phyloP scores from a whole-genome alignment of 2,888 invertebrate genomes.

The Noctua janthina region DNA sequence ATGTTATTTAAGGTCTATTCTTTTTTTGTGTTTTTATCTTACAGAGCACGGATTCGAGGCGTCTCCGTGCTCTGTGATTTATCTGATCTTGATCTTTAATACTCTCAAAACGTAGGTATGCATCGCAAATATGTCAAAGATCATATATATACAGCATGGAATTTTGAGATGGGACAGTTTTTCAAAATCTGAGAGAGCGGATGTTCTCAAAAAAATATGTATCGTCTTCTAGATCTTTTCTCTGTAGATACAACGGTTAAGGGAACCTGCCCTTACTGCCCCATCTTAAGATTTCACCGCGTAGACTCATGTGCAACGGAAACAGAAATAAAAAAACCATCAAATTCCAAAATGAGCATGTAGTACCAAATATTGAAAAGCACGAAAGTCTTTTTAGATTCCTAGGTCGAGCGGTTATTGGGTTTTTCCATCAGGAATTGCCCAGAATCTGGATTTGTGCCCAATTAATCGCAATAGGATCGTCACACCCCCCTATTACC shows the following conservation, averaged over 20 bases:
- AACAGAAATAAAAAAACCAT: not conserved
- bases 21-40: not conserved
- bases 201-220: too few relatives aligned
- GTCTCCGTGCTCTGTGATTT: not conserved
- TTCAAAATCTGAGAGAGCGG: not conserved
- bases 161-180: not conserved
- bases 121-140: not conserved
- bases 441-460: not conserved
- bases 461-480: not conserved
- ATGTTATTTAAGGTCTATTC: too few relatives aligned
- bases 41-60: not conserved
- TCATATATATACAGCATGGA: not conserved
- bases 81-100: not conserved
- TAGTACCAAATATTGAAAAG: too few relatives aligned
- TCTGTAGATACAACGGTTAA: too few relatives aligned
- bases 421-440: not conserved
- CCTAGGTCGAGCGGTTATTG: not conserved
- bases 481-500: not conserved
- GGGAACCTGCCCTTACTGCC: not conserved
- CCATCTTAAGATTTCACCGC: not conserved
- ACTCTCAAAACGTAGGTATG: not conserved
- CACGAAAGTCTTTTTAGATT: not conserved
- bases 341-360: not conserved
- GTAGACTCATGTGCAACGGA: not conserved
- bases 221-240: too few relatives aligned